Evolutionary conservation across 2,113 vertebrate genomes (phyloP).

Genomic region (Monarcha castaneiventris): DNA sequence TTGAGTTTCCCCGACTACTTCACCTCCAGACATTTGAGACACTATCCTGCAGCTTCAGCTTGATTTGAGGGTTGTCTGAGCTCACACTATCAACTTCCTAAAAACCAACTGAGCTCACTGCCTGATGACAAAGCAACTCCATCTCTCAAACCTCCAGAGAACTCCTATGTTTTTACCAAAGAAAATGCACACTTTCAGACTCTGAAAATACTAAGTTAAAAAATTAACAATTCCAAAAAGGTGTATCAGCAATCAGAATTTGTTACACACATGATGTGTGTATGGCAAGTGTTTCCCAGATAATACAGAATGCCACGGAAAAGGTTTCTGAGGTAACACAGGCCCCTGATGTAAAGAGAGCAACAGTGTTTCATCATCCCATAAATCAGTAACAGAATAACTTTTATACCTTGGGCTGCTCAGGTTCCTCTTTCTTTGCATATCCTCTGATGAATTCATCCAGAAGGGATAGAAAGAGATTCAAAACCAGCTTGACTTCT

Average conservation of each 20-base stretch:
- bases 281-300: neutral
- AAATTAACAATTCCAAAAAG: neutral
- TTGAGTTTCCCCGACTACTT: neutral
- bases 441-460: slow-evolving; percentile 94
- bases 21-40: neutral
- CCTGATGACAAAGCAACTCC: neutral
- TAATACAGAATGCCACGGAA: neutral
- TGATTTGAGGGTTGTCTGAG: neutral
- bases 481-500: slow-evolving; percentile 92
- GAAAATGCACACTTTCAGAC: neutral
- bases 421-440: slow-evolving; percentile 86
- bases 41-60: neutral
- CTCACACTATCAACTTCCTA: neutral
- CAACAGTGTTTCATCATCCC: neutral
- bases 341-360: neutral
- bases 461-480: slow-evolving; percentile 94
- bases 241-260: neutral
- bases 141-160: neutral
- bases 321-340: neutral
- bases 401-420: slow-evolving; percentile 80
- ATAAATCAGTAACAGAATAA: neutral
- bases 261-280: fast-evolving
- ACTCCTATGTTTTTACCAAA: neutral
- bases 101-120: neutral
- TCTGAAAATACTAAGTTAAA: neutral